A percentile compares a stretch with the other conserved stretches of the same genome.
These are phyloP conservation scores for Egretta garzetta DNA, from an alignment of 2,113 vertebrate genomes.

Conservation along the genomic window DNA sequence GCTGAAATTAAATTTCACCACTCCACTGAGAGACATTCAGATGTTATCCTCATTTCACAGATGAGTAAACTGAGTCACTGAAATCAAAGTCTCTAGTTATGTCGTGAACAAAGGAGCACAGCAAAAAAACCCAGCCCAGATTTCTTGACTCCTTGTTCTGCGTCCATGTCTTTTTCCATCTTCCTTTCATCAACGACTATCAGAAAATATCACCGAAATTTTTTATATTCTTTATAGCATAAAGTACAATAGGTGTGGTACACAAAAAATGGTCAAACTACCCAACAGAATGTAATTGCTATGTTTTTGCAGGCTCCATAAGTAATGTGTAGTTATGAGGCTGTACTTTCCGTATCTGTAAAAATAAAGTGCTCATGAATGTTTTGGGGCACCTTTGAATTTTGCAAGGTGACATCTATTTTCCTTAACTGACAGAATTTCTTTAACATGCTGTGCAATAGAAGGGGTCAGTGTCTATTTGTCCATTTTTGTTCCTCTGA, in stretches of 20 bases:
- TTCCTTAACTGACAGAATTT: neutral
- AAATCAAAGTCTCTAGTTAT: neutral
- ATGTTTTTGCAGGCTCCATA: neutral
- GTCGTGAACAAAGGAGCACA: neutral
- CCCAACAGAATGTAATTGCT: neutral
- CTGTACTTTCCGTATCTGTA: neutral
- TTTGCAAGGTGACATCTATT: neutral
- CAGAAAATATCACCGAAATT: neutral
- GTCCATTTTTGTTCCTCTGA: neutral
- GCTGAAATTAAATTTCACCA: neutral
- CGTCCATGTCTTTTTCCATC: neutral
- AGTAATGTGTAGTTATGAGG: neutral
- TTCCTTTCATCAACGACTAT: neutral
- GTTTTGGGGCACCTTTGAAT: neutral
- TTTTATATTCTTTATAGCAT: neutral
- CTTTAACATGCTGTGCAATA: neutral
- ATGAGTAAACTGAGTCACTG: neutral
- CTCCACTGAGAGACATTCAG: neutral
- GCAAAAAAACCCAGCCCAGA: neutral
- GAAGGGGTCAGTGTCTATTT: neutral
- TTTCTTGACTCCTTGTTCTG: neutral
- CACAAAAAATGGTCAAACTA: neutral
- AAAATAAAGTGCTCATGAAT: neutral
- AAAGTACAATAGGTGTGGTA: neutral
- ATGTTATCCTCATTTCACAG: neutral